Percentiles rank a stretch among this genome's conserved stretches.
Conservation (phyloP, 2,797 vertebrate genomes). For the Rhinophrynus dorsalis region DNA sequence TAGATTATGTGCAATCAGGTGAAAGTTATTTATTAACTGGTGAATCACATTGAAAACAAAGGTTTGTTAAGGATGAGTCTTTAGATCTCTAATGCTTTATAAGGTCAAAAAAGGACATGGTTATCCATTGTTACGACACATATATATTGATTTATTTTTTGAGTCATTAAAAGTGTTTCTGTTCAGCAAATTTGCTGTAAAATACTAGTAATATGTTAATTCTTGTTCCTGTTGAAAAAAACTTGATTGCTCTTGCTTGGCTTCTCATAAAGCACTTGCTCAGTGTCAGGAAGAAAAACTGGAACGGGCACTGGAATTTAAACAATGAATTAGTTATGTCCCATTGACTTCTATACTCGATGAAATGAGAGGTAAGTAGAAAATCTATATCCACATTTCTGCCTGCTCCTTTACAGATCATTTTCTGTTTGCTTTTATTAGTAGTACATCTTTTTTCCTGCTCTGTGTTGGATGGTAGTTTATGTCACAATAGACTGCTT, state of each 20-base stretch:
- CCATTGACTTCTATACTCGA: slow-evolving; percentile 50
- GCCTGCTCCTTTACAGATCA: slow-evolving; percentile 54
- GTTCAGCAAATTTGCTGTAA: slow-evolving; percentile 53
- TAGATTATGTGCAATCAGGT: slow-evolving; percentile 60
- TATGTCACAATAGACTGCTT: slow-evolving; percentile 53
- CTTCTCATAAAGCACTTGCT: slow-evolving; percentile 51
- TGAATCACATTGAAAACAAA: slow-evolving; percentile 56
- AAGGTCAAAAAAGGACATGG: slow-evolving; percentile 60
- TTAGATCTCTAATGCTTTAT: slow-evolving; percentile 54
- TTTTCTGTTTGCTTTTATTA: slow-evolving; percentile 57
- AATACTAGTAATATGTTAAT: slow-evolving; percentile 60
- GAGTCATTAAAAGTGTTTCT: slow-evolving; percentile 56
- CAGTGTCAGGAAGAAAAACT: slow-evolving; percentile 54
- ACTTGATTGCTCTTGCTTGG: slow-evolving; percentile 22
- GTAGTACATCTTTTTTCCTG: slow-evolving; percentile 25
- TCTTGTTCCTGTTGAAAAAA: slow-evolving; percentile 56
- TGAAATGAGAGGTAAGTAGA: slow-evolving; percentile 53
- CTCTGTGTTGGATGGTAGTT: slow-evolving; percentile 18
- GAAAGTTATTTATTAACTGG: slow-evolving; percentile 61
- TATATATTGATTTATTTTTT: slow-evolving; percentile 62
- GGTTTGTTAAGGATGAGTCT: slow-evolving; percentile 55
- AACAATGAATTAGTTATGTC: slow-evolving; percentile 57
- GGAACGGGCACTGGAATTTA: slow-evolving; percentile 56
- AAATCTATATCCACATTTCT: slow-evolving; percentile 54
- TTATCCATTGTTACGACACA: slow-evolving; percentile 54